Evolutionary conservation across 1,140 invertebrate species (phyloP).

Genomic region (Micrasema minimum): DNA sequence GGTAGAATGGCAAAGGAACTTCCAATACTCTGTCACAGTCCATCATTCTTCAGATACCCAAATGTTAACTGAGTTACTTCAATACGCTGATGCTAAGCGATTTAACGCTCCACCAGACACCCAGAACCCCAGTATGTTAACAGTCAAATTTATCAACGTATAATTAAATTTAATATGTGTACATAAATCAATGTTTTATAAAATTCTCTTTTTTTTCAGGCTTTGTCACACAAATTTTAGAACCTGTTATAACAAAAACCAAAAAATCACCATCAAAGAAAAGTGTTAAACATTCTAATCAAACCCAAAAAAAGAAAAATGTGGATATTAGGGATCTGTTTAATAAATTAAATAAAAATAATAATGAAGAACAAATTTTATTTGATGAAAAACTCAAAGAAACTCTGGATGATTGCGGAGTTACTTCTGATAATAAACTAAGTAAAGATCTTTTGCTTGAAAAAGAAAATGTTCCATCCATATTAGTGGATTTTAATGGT

Average conservation of each 20-base stretch:
- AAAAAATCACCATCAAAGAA: conserved; percentile 35
- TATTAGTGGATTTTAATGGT: conserved; percentile 60
- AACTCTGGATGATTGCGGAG: conserved; percentile 44
- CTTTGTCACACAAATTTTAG: conserved; percentile 18
- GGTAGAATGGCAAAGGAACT: conserved; percentile 62
- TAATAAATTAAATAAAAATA: conserved; percentile 62
- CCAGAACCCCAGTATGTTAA: conserved; percentile 58
- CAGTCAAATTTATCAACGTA: conserved; percentile 20
- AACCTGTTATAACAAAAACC: not conserved
- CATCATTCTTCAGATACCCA: conserved; percentile 61
- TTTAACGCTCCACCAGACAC: conserved; percentile 59
- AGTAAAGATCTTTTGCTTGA: conserved; percentile 34
- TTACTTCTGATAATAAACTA: conserved; percentile 29
- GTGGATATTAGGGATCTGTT: conserved; percentile 64
- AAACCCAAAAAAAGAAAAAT: conserved; percentile 56
- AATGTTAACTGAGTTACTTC: conserved; percentile 60
- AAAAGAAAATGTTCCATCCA: conserved; percentile 55
- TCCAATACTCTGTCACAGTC: conserved; percentile 60
- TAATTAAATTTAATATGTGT: not conserved
- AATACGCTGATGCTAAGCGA: conserved; percentile 63
- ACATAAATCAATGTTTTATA: no score
- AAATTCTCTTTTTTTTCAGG: conserved; percentile 18
- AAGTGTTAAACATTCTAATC: conserved; percentile 48
- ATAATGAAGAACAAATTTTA: conserved; percentile 55
- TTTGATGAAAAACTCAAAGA: conserved; percentile 46